Percentiles rank a stretch among this genome's conserved stretches.
These are phyloP conservation scores for Acanthoscelides obtectus DNA, from an alignment of 2,888 invertebrate species.

Conservation along the genomic window DNA sequence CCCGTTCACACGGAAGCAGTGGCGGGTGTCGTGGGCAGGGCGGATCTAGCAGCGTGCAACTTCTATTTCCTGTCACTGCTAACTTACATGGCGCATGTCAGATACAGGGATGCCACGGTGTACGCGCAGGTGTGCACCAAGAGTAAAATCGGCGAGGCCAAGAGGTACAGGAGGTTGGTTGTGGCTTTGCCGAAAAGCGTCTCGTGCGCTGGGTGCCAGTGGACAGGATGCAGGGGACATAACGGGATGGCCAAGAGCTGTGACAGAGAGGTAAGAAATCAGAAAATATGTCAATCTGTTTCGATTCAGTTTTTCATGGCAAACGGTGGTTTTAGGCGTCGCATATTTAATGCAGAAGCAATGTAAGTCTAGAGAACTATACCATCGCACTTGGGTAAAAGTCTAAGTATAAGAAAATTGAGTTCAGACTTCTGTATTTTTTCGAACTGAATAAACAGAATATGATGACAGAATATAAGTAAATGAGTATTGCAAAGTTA, in stretches of 20 bases:
- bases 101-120: conserved; percentile 52
- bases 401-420: too few relatives aligned
- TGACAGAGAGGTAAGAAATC: background rate
- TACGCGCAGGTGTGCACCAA: conserved; percentile 35
- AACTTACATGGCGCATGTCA: conserved; percentile 76
- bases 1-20: conserved; percentile 97
- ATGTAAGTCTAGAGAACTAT: too few relatives aligned
- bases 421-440: too few relatives aligned
- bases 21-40: conserved; percentile 91
- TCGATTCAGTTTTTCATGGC: too few relatives aligned
- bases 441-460: too few relatives aligned
- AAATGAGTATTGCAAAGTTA: too few relatives aligned
- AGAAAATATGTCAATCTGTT: too few relatives aligned
- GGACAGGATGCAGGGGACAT: background rate
- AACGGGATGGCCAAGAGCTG: background rate
- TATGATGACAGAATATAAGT: too few relatives aligned
- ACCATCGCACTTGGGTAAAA: too few relatives aligned
- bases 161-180: conserved; percentile 41
- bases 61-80: conserved; percentile 86
- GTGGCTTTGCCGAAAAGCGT: conserved; percentile 40
- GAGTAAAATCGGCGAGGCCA: conserved; percentile 27
- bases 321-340: too few relatives aligned
- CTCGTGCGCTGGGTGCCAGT: background rate
- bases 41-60: conserved; percentile 88
- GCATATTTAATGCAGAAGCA: too few relatives aligned